phyloP scores from a whole-genome alignment of 2,113 vertebrate genomes.

The Amphiprion percula region DNA sequence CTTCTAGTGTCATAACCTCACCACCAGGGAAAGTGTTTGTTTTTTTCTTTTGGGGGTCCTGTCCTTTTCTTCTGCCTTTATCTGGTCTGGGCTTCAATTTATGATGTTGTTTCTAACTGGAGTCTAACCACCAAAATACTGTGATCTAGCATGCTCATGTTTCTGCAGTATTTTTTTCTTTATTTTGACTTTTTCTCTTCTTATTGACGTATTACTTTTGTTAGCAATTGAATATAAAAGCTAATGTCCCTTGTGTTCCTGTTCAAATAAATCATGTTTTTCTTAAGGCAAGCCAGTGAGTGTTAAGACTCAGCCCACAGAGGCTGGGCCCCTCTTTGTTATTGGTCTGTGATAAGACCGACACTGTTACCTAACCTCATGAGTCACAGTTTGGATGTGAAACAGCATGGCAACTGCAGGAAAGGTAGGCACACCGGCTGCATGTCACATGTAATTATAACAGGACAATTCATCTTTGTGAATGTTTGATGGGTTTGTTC shows the following conservation, averaged over 20 bases:
- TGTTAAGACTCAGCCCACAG: neutral
- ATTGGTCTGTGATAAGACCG: constrained; percentile 11
- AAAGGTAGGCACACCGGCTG: constrained; percentile 58
- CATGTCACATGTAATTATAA: neutral
- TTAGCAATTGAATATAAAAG: neutral
- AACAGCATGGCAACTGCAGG: constrained; percentile 72
- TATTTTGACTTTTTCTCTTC: too few relatives aligned
- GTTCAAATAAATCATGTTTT: too few relatives aligned
- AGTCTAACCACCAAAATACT: too few relatives aligned
- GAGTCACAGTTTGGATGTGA: neutral
- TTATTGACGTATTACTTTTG: neutral
- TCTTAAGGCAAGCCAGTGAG: neutral
- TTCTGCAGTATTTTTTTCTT: too few relatives aligned
- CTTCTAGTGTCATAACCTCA: too few relatives aligned
- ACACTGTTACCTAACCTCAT: neutral
- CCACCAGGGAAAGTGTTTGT: too few relatives aligned
- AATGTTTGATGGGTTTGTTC: neutral
- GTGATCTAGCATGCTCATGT: too few relatives aligned
- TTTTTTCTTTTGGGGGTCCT: too few relatives aligned
- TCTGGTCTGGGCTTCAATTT: too few relatives aligned
- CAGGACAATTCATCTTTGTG: neutral
- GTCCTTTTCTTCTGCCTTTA: too few relatives aligned
- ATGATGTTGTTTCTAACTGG: too few relatives aligned
- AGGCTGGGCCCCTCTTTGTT: neutral
- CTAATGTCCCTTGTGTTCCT: neutral